Percentiles rank a stretch among this genome's conserved stretches.
Conservation (phyloP, 1,140 invertebrate species). For the Pinna nobilis region DNA sequence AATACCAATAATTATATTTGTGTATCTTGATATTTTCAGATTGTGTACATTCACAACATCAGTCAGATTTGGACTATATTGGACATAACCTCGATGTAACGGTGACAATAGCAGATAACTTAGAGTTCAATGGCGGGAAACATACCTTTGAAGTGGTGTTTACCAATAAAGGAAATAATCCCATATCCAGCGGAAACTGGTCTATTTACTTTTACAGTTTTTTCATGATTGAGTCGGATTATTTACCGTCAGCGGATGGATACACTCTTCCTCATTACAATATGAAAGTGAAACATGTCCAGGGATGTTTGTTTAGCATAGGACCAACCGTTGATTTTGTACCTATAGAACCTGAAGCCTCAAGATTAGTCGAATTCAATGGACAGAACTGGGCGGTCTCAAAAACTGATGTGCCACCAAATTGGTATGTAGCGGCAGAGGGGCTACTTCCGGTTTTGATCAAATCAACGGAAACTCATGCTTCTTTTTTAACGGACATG, state of each 20-base stretch:
- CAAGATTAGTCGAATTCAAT: constrained; percentile 41
- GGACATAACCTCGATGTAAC: constrained; percentile 38
- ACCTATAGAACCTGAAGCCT: constrained; percentile 9
- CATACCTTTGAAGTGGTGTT: constrained; percentile 43
- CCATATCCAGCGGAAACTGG: constrained; percentile 50
- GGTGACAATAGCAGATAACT: constrained; percentile 57
- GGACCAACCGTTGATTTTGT: constrained; percentile 1
- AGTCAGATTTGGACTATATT: constrained; percentile 37
- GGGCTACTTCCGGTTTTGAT: constrained; percentile 45
- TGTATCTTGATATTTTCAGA: too few species aligned
- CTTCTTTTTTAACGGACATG: constrained; percentile 58
- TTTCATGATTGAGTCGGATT: constrained; percentile 45
- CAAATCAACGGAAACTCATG: constrained; percentile 49
- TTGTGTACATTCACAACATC: too few species aligned
- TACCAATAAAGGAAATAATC: constrained; percentile 46
- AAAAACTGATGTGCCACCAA: constrained; percentile 49
- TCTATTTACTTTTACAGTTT: constrained; percentile 53
- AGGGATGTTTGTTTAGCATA: constrained; percentile 55
- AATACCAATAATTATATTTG: too few species aligned
- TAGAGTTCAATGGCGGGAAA: constrained; percentile 26
- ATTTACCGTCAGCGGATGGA: constrained; percentile 7
- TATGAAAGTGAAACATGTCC: constrained; percentile 54
- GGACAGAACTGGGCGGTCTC: constrained; percentile 54
- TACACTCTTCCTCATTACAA: constrained; percentile 34
- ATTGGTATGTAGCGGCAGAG: constrained; percentile 55